A percentile compares a stretch with the other conserved stretches of the same genome.
Evolutionary conservation across 2,888 invertebrate species (phyloP).

Genomic region (Dorcus parallelipipedus): DNA sequence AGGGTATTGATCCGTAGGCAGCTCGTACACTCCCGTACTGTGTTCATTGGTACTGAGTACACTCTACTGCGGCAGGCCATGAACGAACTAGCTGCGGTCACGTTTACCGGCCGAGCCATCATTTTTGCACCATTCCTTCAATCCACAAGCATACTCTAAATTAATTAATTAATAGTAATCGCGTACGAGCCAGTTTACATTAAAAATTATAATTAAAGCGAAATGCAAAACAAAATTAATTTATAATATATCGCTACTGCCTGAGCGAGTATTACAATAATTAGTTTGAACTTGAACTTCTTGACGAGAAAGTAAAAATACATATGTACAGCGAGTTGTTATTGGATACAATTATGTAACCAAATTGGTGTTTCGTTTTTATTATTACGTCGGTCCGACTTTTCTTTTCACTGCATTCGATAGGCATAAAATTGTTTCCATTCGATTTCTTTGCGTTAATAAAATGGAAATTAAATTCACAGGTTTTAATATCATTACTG

Average conservation of each 20-base stretch:
- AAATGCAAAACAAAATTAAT: not conserved
- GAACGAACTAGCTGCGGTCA: slow-evolving; percentile 7
- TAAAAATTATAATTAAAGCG: not conserved
- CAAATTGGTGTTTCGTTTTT: too few species aligned
- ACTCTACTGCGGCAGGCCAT: slow-evolving; percentile 5
- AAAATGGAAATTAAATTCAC: not conserved
- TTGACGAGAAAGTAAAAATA: not conserved
- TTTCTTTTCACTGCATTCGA: slow-evolving; percentile 3
- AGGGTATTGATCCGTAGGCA: slow-evolving; percentile 16
- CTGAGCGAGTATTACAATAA: not conserved
- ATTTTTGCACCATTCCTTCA: not conserved
- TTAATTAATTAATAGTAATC: too few species aligned
- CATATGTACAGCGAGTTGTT: not conserved
- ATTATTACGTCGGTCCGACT: too few species aligned
- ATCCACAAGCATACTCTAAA: too few species aligned
- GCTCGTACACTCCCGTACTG: slow-evolving; percentile 9
- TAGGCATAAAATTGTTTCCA: not conserved
- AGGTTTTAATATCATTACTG: not conserved
- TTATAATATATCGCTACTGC: not conserved
- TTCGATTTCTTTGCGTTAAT: not conserved
- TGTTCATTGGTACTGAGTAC: slow-evolving; percentile 3
- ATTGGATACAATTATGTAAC: too few species aligned
- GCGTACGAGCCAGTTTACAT: not conserved
- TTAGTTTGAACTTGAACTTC: slow-evolving; percentile 1
- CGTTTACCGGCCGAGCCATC: slow-evolving; percentile 5